Evolutionary conservation across 2,113 vertebrate genomes (phyloP), one percentile per base, ranked within the genome.

Genomic region (Marcusenius ussheri): DNA sequence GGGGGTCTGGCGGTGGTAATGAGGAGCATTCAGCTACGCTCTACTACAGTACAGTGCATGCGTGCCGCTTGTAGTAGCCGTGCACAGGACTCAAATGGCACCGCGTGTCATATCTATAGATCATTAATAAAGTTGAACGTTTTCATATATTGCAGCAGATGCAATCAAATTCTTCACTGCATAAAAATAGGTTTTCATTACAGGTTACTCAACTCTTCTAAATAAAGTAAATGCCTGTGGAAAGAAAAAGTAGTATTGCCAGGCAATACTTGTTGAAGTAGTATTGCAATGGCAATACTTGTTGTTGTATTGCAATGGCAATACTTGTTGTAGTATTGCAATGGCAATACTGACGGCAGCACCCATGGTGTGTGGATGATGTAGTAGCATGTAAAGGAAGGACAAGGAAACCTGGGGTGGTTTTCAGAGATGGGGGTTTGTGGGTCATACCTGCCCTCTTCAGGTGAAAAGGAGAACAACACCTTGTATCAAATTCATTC

Each of bases 361-460:
- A 27, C 24, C n/a, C n/a, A 66, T 27, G 62, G 5, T 35, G 35
- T 39, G 35, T 39, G 21, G 31, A 77, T 77, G 31, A 80, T 80
- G 35, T 7, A 39, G 31, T 39, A 19, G 6, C 74, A 80, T 31
- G 85, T 7, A 53, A 53, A 51, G 15, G 50, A 13, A 51, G 85
- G n/a, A 27, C 9, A 24, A 50, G 46, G 24, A 86, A n/a, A 15
- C 46, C 45, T 15, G 10, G 17, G 46, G 39, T 31, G 21, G 56
- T 19, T 42, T 51, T 35, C 35, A 42, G 9, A 45, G 19, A 24
- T 45, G 19, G 35, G 35, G 5, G 53, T 62, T 88, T 24, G 35
- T 88, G 87, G 35, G 53, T 45, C n/a, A 13, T 45, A 58, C 53
- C 87, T 88, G 87, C 87, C 87, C 87, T 88, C 87, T 58, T 58